Conservation (phyloP, 2,113 vertebrate genomes). For the Eleginops maclovinus region DNA sequence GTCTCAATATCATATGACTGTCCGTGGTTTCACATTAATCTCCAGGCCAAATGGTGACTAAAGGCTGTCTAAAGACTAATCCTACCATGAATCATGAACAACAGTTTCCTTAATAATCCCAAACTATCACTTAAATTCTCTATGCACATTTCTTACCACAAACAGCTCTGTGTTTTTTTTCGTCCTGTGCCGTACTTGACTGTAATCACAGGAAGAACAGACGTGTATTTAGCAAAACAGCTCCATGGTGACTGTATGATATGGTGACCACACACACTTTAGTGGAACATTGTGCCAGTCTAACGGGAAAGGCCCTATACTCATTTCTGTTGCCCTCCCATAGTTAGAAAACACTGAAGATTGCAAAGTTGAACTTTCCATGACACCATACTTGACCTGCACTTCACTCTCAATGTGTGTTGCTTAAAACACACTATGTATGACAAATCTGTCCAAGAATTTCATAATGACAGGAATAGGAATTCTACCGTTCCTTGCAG, state of each 20-base stretch:
- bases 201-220: not conserved
- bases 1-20: not conserved
- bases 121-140: constrained; percentile 1
- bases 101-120: constrained; percentile 13
- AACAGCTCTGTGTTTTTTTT: constrained; percentile 1
- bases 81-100: constrained; percentile 2
- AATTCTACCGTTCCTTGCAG: not conserved
- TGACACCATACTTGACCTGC: not conserved
- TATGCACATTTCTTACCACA: not conserved
- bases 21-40: not conserved
- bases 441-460: not conserved
- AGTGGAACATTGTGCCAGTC: not conserved
- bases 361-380: constrained; percentile 38
- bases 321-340: not conserved
- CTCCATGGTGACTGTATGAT: not conserved
- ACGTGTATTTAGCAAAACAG: not conserved
- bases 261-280: not conserved
- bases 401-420: not conserved
- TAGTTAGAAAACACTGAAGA: not conserved
- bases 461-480: too few relatives aligned
- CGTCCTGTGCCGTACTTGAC: not conserved
- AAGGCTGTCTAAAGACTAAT: not conserved
- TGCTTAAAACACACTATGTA: not conserved
- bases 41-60: not conserved
- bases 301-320: not conserved